Evolutionary conservation across 2,888 invertebrate species (phyloP), one percentile per base, ranked within the genome.

Genomic region (Allacma fusca): DNA sequence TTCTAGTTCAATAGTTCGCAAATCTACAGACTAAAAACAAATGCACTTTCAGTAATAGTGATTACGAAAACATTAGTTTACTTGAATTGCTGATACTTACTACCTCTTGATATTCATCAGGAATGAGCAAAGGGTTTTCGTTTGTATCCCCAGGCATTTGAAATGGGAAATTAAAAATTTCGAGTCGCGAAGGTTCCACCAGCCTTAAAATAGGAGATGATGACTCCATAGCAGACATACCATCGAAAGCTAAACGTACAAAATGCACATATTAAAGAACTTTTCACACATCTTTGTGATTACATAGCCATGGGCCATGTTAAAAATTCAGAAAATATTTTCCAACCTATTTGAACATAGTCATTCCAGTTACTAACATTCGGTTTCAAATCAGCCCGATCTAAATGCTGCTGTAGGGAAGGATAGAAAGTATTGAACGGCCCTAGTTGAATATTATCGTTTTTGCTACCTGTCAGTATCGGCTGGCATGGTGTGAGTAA

Each of bases 351-450:
- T 76, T 80, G 79, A 21, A 81, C 12, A 0, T 80, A 80, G 4
- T 69, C 67, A 43, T 76, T 76, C 79, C 80, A 80, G 29, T 79
- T 77, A 40, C 78, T 79, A 9, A 79, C 40, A 34, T 72, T 73
- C 1, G 78, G 12, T 24, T 72, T 44, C 19, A 70, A 64, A 65
- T 64, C 73, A 0, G 74, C 80, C 21, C 13, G 57, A 34, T 70
- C 59, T 68, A 82, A 57, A 24, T 82, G 64, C 0, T 43, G 43
- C 1, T 26, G 34, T 7, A 82, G 40, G 5, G 34, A 50, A 1
- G 80, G 77, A 62, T 82, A 82, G 21, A 40, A 72, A 9, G 80
- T 79, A 50, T 82, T 81, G 29, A 81, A 82, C 0, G 82, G 82
- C 0, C 71, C 75, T 0, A 82, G 65, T 0, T 19, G 4, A 21